Evolutionary conservation across 2,797 vertebrate genomes (phyloP), one percentile per base, ranked within the genome.

Genomic region (Pelodytes ibericus): DNA sequence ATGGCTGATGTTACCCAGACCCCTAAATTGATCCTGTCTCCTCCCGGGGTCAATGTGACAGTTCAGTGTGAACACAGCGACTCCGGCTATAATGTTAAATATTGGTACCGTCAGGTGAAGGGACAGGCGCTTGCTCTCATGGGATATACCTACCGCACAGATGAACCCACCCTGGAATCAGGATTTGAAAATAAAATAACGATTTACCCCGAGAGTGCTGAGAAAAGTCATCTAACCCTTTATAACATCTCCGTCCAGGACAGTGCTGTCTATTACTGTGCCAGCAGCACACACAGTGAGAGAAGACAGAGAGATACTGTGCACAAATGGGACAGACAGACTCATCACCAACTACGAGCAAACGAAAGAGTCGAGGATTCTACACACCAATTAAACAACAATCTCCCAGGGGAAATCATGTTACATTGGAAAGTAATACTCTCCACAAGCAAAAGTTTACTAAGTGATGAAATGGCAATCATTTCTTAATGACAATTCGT

Each of bases 201-300:
- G 0, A 74, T 74, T 6, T 2, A 47, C 1, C 51, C 74, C 1
- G 22, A 64, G 4, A 29, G 16, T 5, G 53, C 36, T 25, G 5
- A 58, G n/a, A 44, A 49, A 22, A 77, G 68, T 20, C 15, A 25
- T 25, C 6, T 70, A 13, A 58, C n/a, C 29, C 53, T 79, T 44
- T 53, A 41, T 7, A 16, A 44, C 4, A 9, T 79, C 18, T 61
- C 70, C n/a, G 11, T 25, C 16, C 1, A 27, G 6, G 70, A 79
- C 62, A 63, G 44, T 18, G 76, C 70, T 0, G 41, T 59, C 18
- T 75, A 75, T 66, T 74, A 47, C 39, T 74, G 72, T 31, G 72
- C 72, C 53, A 60, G 72, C 63, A 74, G 72, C 62, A 67, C 49
- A 33, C 72, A 74, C 72, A 67, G 72, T 39, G 53, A 33, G 39